Percentiles rank a stretch among this genome's conserved stretches.
These are phyloP conservation scores for Propithecus deckenii DNA, from an alignment of 2,797 vertebrate genomes.

Conservation along the genomic window DNA sequence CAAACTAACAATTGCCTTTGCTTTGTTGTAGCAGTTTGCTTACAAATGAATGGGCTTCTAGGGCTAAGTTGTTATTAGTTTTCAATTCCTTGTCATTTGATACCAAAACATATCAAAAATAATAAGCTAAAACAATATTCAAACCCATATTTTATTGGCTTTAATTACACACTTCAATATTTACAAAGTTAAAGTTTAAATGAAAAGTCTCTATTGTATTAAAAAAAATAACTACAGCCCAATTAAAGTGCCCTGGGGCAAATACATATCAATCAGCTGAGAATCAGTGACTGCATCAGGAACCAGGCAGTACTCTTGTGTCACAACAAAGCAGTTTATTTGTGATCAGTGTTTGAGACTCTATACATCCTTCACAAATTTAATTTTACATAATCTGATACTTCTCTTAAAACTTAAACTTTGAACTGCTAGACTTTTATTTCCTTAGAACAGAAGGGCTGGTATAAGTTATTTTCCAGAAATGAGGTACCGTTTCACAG, in stretches of 20 bases:
- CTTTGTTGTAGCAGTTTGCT: constrained; percentile 79
- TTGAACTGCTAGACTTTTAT: constrained; percentile 86
- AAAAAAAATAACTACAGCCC: constrained; percentile 82
- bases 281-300: constrained; percentile 86
- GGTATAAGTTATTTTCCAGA: constrained; percentile 93
- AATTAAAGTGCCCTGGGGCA: constrained; percentile 83
- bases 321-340: constrained; percentile 95
- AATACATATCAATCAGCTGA: constrained; percentile 81
- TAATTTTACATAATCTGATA: constrained; percentile 92
- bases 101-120: constrained; percentile 84
- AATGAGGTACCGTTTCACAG: constrained; percentile 99
- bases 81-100: constrained; percentile 80
- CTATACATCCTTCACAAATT: constrained; percentile 97
- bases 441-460: constrained; percentile 90
- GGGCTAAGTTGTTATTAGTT: constrained; percentile 79
- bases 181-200: constrained; percentile 86
- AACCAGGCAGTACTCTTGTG: constrained; percentile 91
- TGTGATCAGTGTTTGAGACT: constrained; percentile 92
- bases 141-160: constrained; percentile 84
- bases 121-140: constrained; percentile 85
- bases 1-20: constrained; percentile 73
- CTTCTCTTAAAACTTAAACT: constrained; percentile 89
- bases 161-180: constrained; percentile 85
- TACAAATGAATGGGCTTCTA: constrained; percentile 78
- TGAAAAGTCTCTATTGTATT: constrained; percentile 81